Base-by-base conservation (phyloP, 2,113 vertebrate species). In the Nannospalax galili region DNA sequence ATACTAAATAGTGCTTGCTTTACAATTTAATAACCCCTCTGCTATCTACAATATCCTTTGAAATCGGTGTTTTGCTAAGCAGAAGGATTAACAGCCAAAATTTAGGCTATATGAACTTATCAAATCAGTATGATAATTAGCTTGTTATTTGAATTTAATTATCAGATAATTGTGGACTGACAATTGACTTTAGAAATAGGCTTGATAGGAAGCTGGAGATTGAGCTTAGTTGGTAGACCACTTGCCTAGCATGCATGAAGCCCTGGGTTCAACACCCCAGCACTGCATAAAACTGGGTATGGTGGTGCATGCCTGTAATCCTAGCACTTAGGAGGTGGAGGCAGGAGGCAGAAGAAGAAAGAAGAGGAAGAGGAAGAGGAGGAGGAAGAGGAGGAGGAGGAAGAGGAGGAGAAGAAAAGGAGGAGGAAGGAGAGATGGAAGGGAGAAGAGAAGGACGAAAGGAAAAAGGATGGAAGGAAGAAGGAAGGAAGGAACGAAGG, bases 61-160 rank as follows among this genome's bases (percentile, higher is more conserved):
- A 86, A 82, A 37, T 91, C 26, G 75, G 26, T 70, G 60, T 62
- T 86, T 90, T 92, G 35, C 42, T 80, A 92, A 90, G 20, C 28
- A 80, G 56, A 95, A 37, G 11, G 30, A 90, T 64, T 95, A 91
- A 86, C 56, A 87, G 12, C 32, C 48, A 86, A 91, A 52, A 28
- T 86, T 85, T 79, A 95, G 79, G 45, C 7, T 52, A 62, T 64
- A 40, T 26, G 17, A 92, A 77, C 84, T n/a, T 84, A 56, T 90
- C 62, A 95, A 96, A 73, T 30, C 52, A 35, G 58, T 65, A 32
- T 79, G 89, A 84, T 92, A 81, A 81, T 64, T 87, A 92, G 65
- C 48, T 92, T 90, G 67, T 94, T 7, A 2, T 64, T 94, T 80
- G 35, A 96, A 60, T 94, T 94, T 94, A 93, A 84, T 81, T 64